Base-by-base conservation (phyloP, 2,113 vertebrate genomes). In the Stictonetta naevosa region DNA sequence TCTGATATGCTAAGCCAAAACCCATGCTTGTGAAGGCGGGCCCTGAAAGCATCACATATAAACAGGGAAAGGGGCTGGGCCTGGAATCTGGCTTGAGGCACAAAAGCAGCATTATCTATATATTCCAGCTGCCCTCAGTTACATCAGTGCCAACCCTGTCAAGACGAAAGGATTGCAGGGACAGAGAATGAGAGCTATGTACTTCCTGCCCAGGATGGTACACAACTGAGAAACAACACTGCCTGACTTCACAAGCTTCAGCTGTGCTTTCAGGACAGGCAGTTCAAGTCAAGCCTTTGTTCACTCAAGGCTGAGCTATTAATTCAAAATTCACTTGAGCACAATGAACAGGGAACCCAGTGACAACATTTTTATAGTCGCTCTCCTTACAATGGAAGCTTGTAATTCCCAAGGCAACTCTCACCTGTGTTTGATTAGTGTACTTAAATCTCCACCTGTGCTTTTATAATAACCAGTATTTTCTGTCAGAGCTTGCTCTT, bases 401-500 rank as follows among this genome's bases (percentile, higher is more conserved):
- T 88, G 50, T 46, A 86, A 78, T 76, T 92, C 46, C 50, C 74
- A 82, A 85, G 91, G 94, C 82, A 95, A 76, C 19, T 75, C 56
- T 76, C 73, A 71, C n/a, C 62, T 78, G 33, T 86, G 75, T 79
- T 88, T 69, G 72, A 91, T 56, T 46, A 56, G 52, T 33, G 56
- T 26, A 73, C 60, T 90, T 86, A 80, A 81, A 67, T 73, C 67
- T 95, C 48, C 76, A 79, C 55, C n/a, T 63, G 44, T 67, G 50
- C n/a, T 88, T 92, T 90, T 75, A 53, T 13, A 71, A 76, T n/a
- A 87, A 64, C 31, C 88, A 69, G 22, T 34, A 82, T 86, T 89
- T 96, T 55, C 71, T 71, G 36, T 44, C 69, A 78, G 68, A 87
- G 44, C 34, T 84, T 34, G 40, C 86, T 94, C 99, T 99, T 98